Evolutionary conservation across 2,797 vertebrate species (phyloP).

Genomic region (Acestrorhynchus altus): DNA sequence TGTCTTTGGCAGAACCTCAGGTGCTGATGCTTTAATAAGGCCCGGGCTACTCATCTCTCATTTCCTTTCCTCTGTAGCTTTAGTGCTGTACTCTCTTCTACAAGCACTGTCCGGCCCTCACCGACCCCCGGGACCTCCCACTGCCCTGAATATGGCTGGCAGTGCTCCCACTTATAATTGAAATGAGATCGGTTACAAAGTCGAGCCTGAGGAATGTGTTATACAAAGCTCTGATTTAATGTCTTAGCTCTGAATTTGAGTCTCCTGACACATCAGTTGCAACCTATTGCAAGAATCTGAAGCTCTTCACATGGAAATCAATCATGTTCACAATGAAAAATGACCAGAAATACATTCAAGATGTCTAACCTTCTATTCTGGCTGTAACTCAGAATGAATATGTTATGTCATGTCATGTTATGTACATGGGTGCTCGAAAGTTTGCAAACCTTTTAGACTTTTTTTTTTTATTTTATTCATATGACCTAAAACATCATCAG

Average conservation of each 20-base stretch:
- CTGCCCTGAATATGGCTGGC: not conserved
- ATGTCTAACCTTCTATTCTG: not conserved
- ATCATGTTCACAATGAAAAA: not conserved
- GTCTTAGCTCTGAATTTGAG: not conserved
- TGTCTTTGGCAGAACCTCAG: not conserved
- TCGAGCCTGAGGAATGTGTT: not conserved
- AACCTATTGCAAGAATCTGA: not conserved
- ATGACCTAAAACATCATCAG: too few relatives aligned
- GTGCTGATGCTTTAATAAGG: conserved; percentile 10
- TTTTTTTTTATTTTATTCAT: too few relatives aligned
- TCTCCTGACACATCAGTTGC: not conserved
- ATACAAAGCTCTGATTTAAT: not conserved
- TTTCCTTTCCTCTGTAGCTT: not conserved
- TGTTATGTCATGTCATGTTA: too few relatives aligned
- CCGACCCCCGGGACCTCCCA: not conserved
- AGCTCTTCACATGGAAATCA: not conserved
- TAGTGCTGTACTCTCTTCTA: not conserved
- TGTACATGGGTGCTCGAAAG: too few relatives aligned
- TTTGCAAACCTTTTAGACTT: too few relatives aligned
- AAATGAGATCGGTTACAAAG: not conserved
- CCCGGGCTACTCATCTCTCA: not conserved
- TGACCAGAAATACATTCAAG: not conserved
- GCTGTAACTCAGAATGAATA: not conserved
- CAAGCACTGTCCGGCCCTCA: not conserved
- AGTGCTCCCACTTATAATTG: not conserved